Base-by-base conservation (phyloP, 1,140 invertebrate species). In the Drusus annulatus region DNA sequence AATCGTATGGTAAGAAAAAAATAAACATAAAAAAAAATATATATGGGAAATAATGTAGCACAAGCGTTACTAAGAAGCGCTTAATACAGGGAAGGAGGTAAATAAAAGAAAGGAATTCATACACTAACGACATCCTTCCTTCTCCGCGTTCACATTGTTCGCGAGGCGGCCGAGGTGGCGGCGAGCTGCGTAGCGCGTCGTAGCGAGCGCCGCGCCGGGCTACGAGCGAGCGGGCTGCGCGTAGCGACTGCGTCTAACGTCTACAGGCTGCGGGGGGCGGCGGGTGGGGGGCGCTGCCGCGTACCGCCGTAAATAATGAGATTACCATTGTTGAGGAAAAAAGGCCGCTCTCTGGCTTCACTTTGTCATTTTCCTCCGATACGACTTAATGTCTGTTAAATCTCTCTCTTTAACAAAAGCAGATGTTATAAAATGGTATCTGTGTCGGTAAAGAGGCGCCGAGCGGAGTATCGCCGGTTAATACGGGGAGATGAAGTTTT, bases 401-500 rank as follows among this genome's bases (percentile, higher is more conserved):
- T 80, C 71, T 75, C 71, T 54, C 76, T 68, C 52, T 76, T 76
- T 76, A 80, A 80, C 71, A 68, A 76, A 76, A 76, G 79, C 79
- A 80, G 79, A 80, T 74, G 78, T 75, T 75, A 76, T 76, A 76
- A 76, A 80, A 80, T 25, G 79, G 50, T 75, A 80, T 75, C 71
- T 75, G 16, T 28, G 21, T 19, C 69, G 51, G 31, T 73, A 17
- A 73, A 51, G 68, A 69, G 19, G 28, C 65, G 19, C 28, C 25
- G 28, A 45, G 65, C 4, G 65, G 65, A 69, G 28, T 36, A 36
- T 69, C 76, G 31, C 60, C 69, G 36, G 19, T 69, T 71, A 54
- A 79, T 56, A 45, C 63, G 21, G 76, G 19, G 58, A 79, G 78
- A 79, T 79, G 68, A 79, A 79, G 65, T 73, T 69, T 79, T 69